A percentile compares a stretch with the other conserved stretches of the same genome.
These are phyloP conservation scores for Andinoacara biseriatus DNA, from an alignment of 2,113 vertebrate species.

Conservation along the genomic window DNA sequence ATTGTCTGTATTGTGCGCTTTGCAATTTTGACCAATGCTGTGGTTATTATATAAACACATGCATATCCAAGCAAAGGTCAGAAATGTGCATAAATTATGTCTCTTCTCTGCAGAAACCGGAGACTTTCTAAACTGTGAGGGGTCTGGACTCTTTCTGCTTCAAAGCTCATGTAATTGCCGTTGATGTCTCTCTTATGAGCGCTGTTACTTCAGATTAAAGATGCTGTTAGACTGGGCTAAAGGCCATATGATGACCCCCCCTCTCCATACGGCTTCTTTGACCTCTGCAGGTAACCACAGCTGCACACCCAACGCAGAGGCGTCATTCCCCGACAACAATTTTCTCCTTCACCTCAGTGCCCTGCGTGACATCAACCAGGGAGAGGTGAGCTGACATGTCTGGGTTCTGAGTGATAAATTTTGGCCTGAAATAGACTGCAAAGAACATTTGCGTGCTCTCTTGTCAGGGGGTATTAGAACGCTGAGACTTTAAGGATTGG, in stretches of 20 bases:
- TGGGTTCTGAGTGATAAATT: conserved; percentile 53
- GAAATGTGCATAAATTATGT: conserved; percentile 14
- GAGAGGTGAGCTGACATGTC: conserved; percentile 87
- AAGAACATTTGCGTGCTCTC: conserved; percentile 46
- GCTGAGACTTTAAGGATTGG: conserved; percentile 57
- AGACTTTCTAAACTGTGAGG: conserved; percentile 98
- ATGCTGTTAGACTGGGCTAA: background rate
- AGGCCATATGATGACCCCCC: background rate
- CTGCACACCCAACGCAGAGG: conserved; percentile 95
- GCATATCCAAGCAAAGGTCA: conserved; percentile 14
- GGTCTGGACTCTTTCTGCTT: conserved; percentile 95
- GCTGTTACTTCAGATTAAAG: conserved; percentile 20
- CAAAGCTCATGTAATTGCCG: conserved; percentile 96
- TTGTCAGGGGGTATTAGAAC: conserved; percentile 65
- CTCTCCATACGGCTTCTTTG: background rate
- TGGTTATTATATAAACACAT: conserved; percentile 11
- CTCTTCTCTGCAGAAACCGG: conserved; percentile 86
- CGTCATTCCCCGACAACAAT: conserved; percentile 95
- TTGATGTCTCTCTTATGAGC: background rate
- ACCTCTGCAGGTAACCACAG: conserved; percentile 92
- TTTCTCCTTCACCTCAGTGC: conserved; percentile 92
- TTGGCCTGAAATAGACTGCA: conserved; percentile 32
- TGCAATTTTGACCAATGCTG: conserved; percentile 2
- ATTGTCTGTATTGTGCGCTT: background rate
- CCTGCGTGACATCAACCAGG: conserved; percentile 88